Evolutionary conservation across 2,888 invertebrate species (phyloP).

Genomic region (Agrochola circellaris): DNA sequence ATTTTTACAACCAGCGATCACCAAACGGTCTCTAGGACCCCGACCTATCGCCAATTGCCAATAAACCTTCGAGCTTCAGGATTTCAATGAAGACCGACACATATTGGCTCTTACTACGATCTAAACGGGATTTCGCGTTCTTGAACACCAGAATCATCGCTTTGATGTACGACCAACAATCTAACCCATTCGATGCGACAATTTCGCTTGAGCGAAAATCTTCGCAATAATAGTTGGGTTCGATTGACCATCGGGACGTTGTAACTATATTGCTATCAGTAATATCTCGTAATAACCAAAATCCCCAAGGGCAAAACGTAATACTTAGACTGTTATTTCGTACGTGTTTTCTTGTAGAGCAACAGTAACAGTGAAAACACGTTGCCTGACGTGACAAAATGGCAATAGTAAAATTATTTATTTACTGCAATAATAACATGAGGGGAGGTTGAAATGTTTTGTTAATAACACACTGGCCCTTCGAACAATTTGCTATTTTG

Average conservation of each 20-base stretch:
- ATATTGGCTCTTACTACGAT: constrained; percentile 70
- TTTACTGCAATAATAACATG: constrained; percentile 69
- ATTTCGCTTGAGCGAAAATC: constrained; percentile 57
- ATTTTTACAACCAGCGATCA: constrained; percentile 85
- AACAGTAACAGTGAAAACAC: constrained; percentile 54
- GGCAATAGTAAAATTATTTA: constrained; percentile 71
- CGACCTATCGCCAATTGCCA: constrained; percentile 74
- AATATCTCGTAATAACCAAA: constrained; percentile 69
- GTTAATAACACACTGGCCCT: constrained; percentile 69
- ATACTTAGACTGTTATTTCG: constrained; percentile 58
- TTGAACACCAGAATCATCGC: constrained; percentile 55
- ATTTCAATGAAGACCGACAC: constrained; percentile 79
- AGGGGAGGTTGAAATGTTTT: constrained; percentile 66
- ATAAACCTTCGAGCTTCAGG: constrained; percentile 78
- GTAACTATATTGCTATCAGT: constrained; percentile 58
- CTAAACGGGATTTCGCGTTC: constrained; percentile 58
- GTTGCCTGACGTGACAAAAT: constrained; percentile 72
- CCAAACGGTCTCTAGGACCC: constrained; percentile 68
- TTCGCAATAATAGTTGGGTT: constrained; percentile 42
- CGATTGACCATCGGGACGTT: constrained; percentile 51
- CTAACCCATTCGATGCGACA: constrained; percentile 61
- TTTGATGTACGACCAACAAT: constrained; percentile 65
- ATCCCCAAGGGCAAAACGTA: constrained; percentile 56
- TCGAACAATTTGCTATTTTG: constrained; percentile 66
- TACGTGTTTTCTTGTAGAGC: constrained; percentile 46